phyloP scores from a whole-genome alignment of 2,113 vertebrate genomes.

The Coptodon bakossiorum region DNA sequence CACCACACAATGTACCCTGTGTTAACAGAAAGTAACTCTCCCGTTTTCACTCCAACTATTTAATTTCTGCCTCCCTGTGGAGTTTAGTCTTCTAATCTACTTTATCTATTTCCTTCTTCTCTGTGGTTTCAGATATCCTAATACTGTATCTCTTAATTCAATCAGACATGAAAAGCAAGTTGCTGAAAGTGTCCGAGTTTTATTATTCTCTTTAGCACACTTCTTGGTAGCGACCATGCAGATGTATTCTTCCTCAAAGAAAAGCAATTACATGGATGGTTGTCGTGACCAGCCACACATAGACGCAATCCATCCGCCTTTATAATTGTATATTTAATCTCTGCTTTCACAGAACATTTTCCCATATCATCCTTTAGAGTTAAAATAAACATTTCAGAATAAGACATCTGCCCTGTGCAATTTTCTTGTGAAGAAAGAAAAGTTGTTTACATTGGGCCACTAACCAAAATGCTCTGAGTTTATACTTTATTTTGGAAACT shows the following conservation, averaged over 20 bases:
- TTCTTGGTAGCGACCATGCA: background rate
- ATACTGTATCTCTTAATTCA: conserved; percentile 3
- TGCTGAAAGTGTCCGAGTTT: background rate
- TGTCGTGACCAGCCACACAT: background rate
- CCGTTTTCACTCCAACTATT: background rate
- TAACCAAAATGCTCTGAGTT: background rate
- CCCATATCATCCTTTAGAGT: background rate
- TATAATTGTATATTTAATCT: background rate
- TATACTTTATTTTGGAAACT: background rate
- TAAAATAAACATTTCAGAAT: background rate
- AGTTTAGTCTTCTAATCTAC: background rate
- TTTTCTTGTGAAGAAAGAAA: background rate
- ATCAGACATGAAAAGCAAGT: conserved; percentile 7
- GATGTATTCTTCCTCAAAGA: background rate
- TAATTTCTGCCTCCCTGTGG: background rate
- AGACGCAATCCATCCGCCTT: background rate
- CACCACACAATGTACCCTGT: background rate
- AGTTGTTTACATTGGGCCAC: background rate
- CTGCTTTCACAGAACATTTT: background rate
- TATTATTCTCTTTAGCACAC: background rate
- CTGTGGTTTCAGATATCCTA: background rate
- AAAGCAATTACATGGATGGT: background rate
- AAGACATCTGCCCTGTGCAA: background rate
- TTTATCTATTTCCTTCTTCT: conserved; percentile 5
- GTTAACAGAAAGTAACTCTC: background rate